A percentile compares a stretch with the other conserved stretches of the same genome.
Conservation (phyloP, 2,797 vertebrate genomes). For the Cephalopachus bancanus region DNA sequence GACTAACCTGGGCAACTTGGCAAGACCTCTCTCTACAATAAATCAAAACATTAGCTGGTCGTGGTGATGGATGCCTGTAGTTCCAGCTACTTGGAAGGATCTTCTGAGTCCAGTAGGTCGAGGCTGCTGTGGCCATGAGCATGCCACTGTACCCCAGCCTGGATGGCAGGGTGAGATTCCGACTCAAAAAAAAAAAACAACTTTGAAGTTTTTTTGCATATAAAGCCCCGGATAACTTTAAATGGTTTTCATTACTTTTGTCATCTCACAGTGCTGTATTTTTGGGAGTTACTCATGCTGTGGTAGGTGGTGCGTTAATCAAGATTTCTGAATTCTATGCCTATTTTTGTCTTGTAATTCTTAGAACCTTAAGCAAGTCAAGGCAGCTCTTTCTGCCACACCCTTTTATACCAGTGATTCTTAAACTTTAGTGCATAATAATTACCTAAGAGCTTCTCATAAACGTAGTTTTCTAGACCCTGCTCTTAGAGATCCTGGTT, state of each 20-base stretch:
- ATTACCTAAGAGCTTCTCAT: conserved; percentile 32
- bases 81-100: too few relatives aligned
- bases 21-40: too few relatives aligned
- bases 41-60: too few relatives aligned
- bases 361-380: conserved; percentile 78
- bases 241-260: conserved; percentile 73
- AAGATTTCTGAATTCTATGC: conserved; percentile 74
- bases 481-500: conserved; percentile 37
- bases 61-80: too few relatives aligned
- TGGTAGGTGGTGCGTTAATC: conserved; percentile 81
- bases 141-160: too few relatives aligned
- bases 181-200: too few relatives aligned
- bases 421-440: conserved; percentile 55
- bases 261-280: conserved; percentile 74
- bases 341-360: conserved; percentile 81
- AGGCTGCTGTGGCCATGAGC: too few relatives aligned
- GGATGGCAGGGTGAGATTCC: too few relatives aligned
- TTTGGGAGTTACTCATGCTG: conserved; percentile 82
- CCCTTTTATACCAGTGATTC: conserved; percentile 68
- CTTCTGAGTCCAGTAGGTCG: too few relatives aligned
- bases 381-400: conserved; percentile 71
- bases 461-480: background rate
- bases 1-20: too few relatives aligned
- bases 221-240: conserved; percentile 70
- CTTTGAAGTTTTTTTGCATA: background rate